phyloP scores from a whole-genome alignment of 1,140 invertebrate species.

The Brevipalpus yothersi region DNA sequence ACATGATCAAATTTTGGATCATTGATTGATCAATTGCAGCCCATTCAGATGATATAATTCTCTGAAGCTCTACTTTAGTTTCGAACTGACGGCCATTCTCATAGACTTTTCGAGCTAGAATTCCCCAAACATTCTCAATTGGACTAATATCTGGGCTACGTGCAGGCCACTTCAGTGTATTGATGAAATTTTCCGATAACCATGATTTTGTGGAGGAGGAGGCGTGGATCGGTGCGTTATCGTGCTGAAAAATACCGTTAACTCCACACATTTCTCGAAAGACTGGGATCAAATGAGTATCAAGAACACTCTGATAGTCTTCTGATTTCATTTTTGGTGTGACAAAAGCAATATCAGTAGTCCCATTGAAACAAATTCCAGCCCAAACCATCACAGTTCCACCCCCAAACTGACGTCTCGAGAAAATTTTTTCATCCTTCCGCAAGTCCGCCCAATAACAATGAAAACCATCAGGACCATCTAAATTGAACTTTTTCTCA shows the following conservation, averaged over 20 bases:
- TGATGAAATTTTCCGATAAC: constrained; percentile 12
- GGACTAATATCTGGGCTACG: constrained; percentile 20
- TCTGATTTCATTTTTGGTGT: background rate
- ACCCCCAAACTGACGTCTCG: constrained; percentile 4
- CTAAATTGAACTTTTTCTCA: constrained; percentile 12
- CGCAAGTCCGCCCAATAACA: constrained; percentile 6
- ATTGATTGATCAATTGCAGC: background rate
- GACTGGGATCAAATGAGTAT: background rate
- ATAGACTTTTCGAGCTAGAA: constrained; percentile 1
- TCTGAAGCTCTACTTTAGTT: background rate
- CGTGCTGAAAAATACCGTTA: constrained; percentile 15
- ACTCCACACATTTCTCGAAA: background rate
- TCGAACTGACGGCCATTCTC: background rate
- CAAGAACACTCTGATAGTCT: background rate
- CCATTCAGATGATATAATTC: background rate
- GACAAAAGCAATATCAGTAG: background rate
- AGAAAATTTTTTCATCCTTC: constrained; percentile 1
- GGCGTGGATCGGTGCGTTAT: constrained; percentile 19
- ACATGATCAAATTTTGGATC: background rate
- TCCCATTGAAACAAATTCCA: background rate
- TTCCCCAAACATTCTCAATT: constrained; percentile 20
- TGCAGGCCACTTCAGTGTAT: constrained; percentile 18
- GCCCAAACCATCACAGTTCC: constrained; percentile 6
- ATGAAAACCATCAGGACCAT: constrained; percentile 9
- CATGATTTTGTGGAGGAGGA: constrained; percentile 13